These are phyloP conservation scores for Chaetodon auriga DNA, from an alignment of 2,113 vertebrate genomes.

Conservation along the genomic window DNA sequence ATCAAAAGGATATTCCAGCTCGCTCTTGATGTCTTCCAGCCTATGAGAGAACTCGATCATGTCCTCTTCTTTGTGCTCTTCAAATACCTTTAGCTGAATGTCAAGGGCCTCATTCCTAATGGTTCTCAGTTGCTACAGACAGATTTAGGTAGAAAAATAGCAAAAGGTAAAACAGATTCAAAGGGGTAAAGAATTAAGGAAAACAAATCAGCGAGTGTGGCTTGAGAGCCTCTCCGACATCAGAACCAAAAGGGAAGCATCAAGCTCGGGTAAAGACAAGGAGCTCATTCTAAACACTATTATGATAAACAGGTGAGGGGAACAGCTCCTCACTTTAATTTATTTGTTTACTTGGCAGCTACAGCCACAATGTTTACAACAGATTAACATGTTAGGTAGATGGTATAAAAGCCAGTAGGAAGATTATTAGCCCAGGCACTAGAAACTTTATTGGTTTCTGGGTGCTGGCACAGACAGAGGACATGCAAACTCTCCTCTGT, in stretches of 20 bases:
- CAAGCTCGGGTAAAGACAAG: constrained; percentile 16
- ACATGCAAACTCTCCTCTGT: constrained; percentile 66
- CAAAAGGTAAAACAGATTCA: neutral
- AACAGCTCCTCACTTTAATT: constrained; percentile 40
- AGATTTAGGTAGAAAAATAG: constrained; percentile 17
- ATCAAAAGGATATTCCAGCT: constrained; percentile 96
- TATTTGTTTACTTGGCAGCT: constrained; percentile 53
- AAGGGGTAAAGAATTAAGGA: neutral
- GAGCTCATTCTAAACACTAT: constrained; percentile 29
- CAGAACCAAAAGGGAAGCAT: neutral
- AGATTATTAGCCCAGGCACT: constrained; percentile 61
- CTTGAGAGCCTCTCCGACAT: constrained; percentile 1
- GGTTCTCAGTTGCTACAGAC: constrained; percentile 74
- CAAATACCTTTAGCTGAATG: constrained; percentile 98
- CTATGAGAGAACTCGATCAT: constrained; percentile 95
- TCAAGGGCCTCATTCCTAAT: constrained; percentile 94
- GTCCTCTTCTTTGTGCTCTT: constrained; percentile 97
- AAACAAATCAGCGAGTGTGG: constrained; percentile 10
- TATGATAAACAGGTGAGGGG: constrained; percentile 42
- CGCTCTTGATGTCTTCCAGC: constrained; percentile 93
- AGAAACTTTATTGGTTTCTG: constrained; percentile 67
- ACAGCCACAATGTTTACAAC: constrained; percentile 56
- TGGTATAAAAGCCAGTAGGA: constrained; percentile 50
- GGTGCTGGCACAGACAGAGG: constrained; percentile 65
- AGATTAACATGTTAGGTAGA: constrained; percentile 63